These are phyloP conservation scores for Drosophila sturtevanti DNA, from an alignment of 1,140 invertebrate genomes.

Conservation along the genomic window DNA sequence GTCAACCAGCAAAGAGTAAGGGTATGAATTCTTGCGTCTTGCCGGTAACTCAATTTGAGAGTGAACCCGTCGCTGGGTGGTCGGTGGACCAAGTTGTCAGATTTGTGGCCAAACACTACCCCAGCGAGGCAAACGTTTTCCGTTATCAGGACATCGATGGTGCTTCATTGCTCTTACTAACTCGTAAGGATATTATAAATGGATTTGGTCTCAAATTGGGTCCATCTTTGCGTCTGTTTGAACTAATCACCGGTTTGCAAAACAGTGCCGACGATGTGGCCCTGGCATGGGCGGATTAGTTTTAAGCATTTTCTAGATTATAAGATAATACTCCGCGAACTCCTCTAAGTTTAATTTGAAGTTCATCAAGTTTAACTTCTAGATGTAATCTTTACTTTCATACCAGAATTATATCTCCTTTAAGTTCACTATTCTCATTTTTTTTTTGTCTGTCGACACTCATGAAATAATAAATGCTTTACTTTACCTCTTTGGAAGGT, in stretches of 20 bases:
- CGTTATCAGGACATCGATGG: slow-evolving; percentile 76
- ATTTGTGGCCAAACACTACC: slow-evolving; percentile 59
- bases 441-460: not conserved
- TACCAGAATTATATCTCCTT: not conserved
- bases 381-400: slow-evolving; percentile 1
- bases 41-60: not conserved
- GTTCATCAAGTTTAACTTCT: not conserved
- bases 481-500: not conserved
- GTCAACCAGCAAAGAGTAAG: not conserved
- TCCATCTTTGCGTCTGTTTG: slow-evolving; percentile 68
- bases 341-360: not conserved
- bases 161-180: slow-evolving; percentile 64
- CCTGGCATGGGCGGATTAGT: slow-evolving; percentile 51
- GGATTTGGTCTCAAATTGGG: slow-evolving; percentile 72
- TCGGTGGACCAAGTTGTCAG: slow-evolving; percentile 62
- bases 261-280: slow-evolving; percentile 45
- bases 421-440: not conserved
- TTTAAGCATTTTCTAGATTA: slow-evolving; percentile 24
- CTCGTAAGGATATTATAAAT: slow-evolving; percentile 68
- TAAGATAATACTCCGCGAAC: not conserved
- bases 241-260: slow-evolving; percentile 63
- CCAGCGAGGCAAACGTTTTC: slow-evolving; percentile 62
- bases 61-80: slow-evolving; percentile 47
- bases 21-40: not conserved
- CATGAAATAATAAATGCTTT: slow-evolving; percentile 4